Base-by-base conservation (phyloP, 2,888 invertebrate species). In the Napeogenes sylphis region DNA sequence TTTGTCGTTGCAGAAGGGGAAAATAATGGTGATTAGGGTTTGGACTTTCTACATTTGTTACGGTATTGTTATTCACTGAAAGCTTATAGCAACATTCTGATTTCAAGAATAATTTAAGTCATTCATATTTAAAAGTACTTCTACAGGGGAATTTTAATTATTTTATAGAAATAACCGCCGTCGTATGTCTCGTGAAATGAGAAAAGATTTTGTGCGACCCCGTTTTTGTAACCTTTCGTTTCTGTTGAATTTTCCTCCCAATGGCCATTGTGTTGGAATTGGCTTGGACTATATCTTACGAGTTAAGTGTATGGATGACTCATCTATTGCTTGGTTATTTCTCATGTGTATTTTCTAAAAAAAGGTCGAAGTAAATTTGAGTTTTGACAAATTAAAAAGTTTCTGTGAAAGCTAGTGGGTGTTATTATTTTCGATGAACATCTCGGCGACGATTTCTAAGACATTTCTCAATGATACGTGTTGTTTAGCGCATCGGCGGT, bases 401-500 rank as follows among this genome's bases (percentile, higher is more conserved):
- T 42, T 42, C 8, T 42, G 10, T 42, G 42, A 53, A 56, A 56
- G 63, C 61, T 62, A 64, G 64, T 61, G 68, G 68, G 65, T 56
- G 55, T 62, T 60, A 30, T 51, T 46, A 63, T 53, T 57, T 47
- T 59, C 55, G 13, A 46, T 56, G 47, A 59, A 60, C 56, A 46
- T 32, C 56, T n/a, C 14, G 55, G 60, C 59, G 61, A 47, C 51
- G 42, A 58, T 58, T 59, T 54, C 21, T 45, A 45, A 58, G 61
- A 56, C 55, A 47, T 45, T 45, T 76, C 75, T 85, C 76, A 87
- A 73, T 42, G 59, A 67, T 64, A 64, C 56, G 68, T 70, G 77
- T 69, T 74, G 71, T 68, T 33, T 82, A 90, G 90, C 85, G 69
- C 90, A 90, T 76, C 85, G 90, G 75, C 83, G 90, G 73, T 83